Base-by-base conservation (phyloP, 2,888 invertebrate genomes). In the Drosophila trichaetosa region DNA sequence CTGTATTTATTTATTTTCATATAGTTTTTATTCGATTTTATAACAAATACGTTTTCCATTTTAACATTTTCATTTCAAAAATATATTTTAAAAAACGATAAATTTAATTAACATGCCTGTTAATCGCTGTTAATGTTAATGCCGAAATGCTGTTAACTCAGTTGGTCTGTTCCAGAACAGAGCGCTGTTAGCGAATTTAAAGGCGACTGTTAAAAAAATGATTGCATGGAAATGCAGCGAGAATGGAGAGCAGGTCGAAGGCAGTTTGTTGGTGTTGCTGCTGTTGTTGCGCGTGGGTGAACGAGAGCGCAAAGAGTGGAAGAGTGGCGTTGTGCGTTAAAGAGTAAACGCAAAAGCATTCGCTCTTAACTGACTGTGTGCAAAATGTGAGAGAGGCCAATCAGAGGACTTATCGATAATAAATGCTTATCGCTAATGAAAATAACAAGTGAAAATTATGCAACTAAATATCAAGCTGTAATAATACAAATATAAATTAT, bases 391-490 rank as follows among this genome's bases (percentile, higher is more conserved):
- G 6, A 40, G 18, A 40, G 34, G 40, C 57, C 68, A 80, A 80
- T 79, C 34, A 80, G 81, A 61, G n/a, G 11, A 27, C 7, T 27
- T 77, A 79, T 81, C 78, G 68, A 80, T 66, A 73, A 24, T 56
- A 40, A 46, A 18, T 38, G 11, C 13, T 11, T 58, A 61, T 61
- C 63, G 76, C n/a, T 5, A 21, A 24, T 16, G 21, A 46, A 46
- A 13, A 24, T 24, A 16, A 6, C 1, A 42, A 21, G 11, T 21
- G 21, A 16, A 40, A 46, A 46, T 46, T 29, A n/a, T 29, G 24
- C 38, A 34, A 31, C 38, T 46, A 38, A 21, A 13, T 21, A 53
- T 40, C 1, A 24, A 46, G 13, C 46, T 16, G 8, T 18, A 18
- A 53, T 24, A 4, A 36, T 18, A 18, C 2, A 11, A 0, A 24